Percentiles rank a stretch among this genome's conserved stretches.
phyloP scores from a whole-genome alignment of 2,113 vertebrate genomes.

The Takifugu bimaculatus region DNA sequence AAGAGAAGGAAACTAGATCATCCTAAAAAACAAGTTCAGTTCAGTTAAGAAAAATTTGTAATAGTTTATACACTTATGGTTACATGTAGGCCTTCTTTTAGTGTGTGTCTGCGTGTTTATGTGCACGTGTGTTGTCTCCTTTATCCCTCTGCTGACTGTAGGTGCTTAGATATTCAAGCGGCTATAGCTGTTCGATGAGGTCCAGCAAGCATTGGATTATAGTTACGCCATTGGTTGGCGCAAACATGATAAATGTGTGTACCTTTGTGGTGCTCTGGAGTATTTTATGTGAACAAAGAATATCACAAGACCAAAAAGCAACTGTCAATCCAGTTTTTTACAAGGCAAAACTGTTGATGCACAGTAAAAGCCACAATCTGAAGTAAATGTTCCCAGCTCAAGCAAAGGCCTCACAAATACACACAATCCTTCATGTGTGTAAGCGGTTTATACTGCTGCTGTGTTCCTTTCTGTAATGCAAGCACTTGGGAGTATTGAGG shows the following conservation, averaged over 20 bases:
- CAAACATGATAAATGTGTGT: background rate
- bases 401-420: no score
- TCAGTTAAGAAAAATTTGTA: background rate
- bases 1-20: background rate
- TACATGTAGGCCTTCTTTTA: background rate
- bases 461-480: constrained; percentile 9
- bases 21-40: background rate
- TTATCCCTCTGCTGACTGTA: constrained; percentile 52
- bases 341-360: no score
- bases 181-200: constrained; percentile 27
- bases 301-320: background rate
- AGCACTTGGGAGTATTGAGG: constrained; percentile 44
- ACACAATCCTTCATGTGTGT: no score
- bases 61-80: constrained; percentile 8
- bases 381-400: no score
- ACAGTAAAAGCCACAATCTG: no score
- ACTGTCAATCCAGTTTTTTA: no score
- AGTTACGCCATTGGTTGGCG: background rate
- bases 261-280: background rate
- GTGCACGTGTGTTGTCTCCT: background rate
- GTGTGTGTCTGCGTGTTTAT: background rate
- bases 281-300: constrained; percentile 11
- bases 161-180: constrained; percentile 49
- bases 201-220: background rate
- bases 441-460: constrained; percentile 3